phyloP scores from a whole-genome alignment of 2,113 vertebrate species.

The Sialia sialis region DNA sequence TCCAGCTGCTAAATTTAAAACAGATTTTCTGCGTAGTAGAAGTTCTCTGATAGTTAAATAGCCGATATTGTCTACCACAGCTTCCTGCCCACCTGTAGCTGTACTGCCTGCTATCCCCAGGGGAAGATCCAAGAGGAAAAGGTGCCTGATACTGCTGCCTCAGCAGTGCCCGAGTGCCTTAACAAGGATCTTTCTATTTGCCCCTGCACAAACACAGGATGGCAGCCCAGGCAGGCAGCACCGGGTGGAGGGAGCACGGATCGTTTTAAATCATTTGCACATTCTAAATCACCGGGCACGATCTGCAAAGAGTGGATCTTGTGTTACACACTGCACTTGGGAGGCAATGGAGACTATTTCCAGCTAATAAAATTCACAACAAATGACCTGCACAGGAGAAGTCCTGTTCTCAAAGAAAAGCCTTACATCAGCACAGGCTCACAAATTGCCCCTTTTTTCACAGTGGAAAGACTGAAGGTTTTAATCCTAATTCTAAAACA shows the following conservation, averaged over 20 bases:
- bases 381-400: not conserved
- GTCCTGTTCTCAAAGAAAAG: slow-evolving; percentile 9
- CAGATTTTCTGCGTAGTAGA: not conserved
- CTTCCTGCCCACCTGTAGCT: slow-evolving; percentile 9
- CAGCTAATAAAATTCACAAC: slow-evolving; percentile 7
- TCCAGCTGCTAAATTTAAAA: not conserved
- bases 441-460: not conserved
- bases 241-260: not conserved
- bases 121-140: not conserved
- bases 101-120: rapidly evolving
- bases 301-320: not conserved
- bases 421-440: not conserved
- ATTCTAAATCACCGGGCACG: not conserved
- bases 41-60: not conserved
- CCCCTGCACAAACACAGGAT: not conserved
- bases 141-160: not conserved
- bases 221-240: not conserved
- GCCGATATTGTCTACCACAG: not conserved
- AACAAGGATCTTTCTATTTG: slow-evolving; percentile 29
- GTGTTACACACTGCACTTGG: not conserved
- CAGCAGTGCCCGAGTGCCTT: rapidly evolving
- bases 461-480: not conserved
- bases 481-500: not conserved
- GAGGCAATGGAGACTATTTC: not conserved
- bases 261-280: not conserved